Percentiles rank a stretch among this genome's conserved stretches.
Conservation (phyloP, 2,888 invertebrate genomes). For the Machimus rusticus region DNA sequence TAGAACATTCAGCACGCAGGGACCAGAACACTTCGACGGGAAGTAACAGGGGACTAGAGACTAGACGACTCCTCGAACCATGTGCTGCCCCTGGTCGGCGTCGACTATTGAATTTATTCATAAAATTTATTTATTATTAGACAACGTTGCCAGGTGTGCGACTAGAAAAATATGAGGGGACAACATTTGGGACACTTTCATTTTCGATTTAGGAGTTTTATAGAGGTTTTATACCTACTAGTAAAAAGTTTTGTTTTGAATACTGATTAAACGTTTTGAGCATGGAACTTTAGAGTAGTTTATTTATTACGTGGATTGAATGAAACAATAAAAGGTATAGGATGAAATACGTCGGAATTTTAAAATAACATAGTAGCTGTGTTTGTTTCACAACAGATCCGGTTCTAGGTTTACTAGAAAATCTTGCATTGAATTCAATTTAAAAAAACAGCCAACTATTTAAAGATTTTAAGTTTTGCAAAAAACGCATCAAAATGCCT, state of each 20-base stretch:
- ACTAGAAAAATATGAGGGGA: background rate
- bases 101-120: slow-evolving; percentile 2
- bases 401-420: too few species aligned
- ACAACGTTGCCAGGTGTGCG: slow-evolving; percentile 13
- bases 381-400: too few species aligned
- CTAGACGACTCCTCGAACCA: background rate
- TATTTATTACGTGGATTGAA: background rate
- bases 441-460: too few species aligned
- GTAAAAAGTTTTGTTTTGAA: background rate
- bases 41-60: background rate
- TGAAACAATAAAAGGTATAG: background rate
- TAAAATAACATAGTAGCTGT: too few species aligned
- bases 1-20: background rate
- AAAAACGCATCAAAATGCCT: too few species aligned
- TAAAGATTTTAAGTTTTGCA: too few species aligned
- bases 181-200: background rate
- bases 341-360: too few species aligned
- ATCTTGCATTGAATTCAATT: too few species aligned
- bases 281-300: background rate
- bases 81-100: background rate
- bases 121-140: slow-evolving; percentile 24
- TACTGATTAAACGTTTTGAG: background rate
- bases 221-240: too few species aligned
- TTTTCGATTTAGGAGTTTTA: background rate
- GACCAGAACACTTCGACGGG: background rate